These are phyloP conservation scores for Capitulum mitella DNA, from an alignment of 2,888 invertebrate species.

Conservation along the genomic window DNA sequence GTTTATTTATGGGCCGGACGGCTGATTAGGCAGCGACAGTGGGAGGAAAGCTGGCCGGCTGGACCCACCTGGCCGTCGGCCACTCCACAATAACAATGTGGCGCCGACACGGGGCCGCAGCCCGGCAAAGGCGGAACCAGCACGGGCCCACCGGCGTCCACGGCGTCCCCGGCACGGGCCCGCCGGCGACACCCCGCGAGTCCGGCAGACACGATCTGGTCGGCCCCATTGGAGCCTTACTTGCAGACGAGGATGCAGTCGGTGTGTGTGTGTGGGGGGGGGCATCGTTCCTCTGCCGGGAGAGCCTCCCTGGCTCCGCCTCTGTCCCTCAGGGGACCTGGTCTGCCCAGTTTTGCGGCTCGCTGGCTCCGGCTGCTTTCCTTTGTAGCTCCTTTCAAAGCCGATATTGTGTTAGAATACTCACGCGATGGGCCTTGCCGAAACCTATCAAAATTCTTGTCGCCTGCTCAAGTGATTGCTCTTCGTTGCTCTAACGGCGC, in stretches of 20 bases:
- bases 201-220: no score
- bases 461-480: not conserved
- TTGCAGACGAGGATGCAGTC: no score
- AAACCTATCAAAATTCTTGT: not conserved
- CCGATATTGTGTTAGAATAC: not conserved
- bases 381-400: not conserved
- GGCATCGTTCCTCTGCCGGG: no score
- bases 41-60: not conserved
- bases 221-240: no score
- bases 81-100: slow-evolving; percentile 15
- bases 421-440: slow-evolving; percentile 3
- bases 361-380: not conserved
- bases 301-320: not conserved
- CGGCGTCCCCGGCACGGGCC: no score
- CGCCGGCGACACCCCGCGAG: no score
- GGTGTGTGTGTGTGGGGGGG: no score
- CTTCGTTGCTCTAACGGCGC: no score
- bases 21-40: not conserved
- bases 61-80: not conserved
- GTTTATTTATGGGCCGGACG: slow-evolving; percentile 5
- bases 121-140: not conserved
- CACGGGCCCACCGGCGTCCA: not conserved
- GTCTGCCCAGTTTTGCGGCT: not conserved
- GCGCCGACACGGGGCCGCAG: not conserved
- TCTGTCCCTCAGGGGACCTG: not conserved